Base-by-base conservation (phyloP, 2,888 invertebrate genomes). In the Athalia cordata region DNA sequence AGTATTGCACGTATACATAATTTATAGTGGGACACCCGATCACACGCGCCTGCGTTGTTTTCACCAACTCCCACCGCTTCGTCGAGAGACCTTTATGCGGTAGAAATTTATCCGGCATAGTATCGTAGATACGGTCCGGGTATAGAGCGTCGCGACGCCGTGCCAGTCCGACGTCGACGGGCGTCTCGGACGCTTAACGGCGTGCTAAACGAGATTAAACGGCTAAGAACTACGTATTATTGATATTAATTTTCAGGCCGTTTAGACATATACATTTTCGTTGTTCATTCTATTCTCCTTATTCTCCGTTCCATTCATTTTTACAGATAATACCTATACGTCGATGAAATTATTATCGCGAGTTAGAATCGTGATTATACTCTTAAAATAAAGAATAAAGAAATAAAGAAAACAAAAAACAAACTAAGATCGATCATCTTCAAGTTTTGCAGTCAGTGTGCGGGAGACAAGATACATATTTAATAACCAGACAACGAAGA, bases 141-240 rank as follows among this genome's bases (percentile, higher is more conserved):
- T 80, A 79, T 79, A 74, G 85, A 85, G 82, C 87, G 87, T 86
- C 84, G 85, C 84, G 83, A 83, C 86, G 86, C 82, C 29, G 29
- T 29, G 29, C 29, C 84, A 84, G 85, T 85, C 84, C 86, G 85
- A 85, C 87, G 86, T 85, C 87, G 85, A 83, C 85, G 81, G 84
- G 84, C 85, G 87, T 86, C 72, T 75, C 75, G 75, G 75, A 64
- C 75, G 75, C 59, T 61, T 15, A 72, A 72, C 59, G 59, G 72
- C 72, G 59, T 72, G 72, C n/a, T 50, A 67, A 50, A 15, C 49
- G 11, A 50, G 4, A 3, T 2, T 50, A 15, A 9, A 66, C 29
- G 29, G 29, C 29, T 29, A 15, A 50, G 13, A 67, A 67, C n/a
- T 4, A 45, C n/a, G 50, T 15, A 50, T 13, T 67, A 15, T 8